Conservation (phyloP, 2,888 invertebrate species). For the Drosophila mettleri region DNA sequence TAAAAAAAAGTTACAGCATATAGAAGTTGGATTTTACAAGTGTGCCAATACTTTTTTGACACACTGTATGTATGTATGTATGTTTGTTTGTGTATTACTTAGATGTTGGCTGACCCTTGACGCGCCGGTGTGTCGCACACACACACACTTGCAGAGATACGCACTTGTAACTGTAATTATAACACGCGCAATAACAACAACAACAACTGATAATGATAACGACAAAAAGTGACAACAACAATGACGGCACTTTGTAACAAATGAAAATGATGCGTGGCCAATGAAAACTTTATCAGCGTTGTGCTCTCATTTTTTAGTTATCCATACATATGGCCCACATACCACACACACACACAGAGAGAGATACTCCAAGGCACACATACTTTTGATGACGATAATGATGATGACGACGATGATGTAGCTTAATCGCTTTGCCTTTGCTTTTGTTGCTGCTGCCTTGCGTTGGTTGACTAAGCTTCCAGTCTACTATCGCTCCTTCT, state of each 20-base stretch:
- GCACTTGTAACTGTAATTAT: slow-evolving; percentile 56
- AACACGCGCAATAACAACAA: slow-evolving; percentile 30
- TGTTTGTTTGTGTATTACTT: slow-evolving; percentile 3
- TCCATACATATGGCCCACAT: slow-evolving; percentile 53
- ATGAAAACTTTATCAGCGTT: slow-evolving; percentile 64
- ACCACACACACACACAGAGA: slow-evolving; percentile 21
- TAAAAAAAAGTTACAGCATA: too few relatives aligned
- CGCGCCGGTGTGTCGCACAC: slow-evolving; percentile 18
- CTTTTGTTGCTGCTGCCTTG: slow-evolving; percentile 17
- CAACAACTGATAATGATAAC: slow-evolving; percentile 42
- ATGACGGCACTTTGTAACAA: slow-evolving; percentile 49
- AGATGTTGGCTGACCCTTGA: slow-evolving; percentile 22
- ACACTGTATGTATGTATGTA: not conserved
- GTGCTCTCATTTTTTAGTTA: slow-evolving; percentile 51
- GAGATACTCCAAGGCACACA: slow-evolving; percentile 6
- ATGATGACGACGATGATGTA: slow-evolving; percentile 48
- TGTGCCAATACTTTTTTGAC: too few relatives aligned
- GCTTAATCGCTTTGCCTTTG: slow-evolving; percentile 48
- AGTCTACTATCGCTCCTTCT: slow-evolving; percentile 18
- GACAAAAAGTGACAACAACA: slow-evolving; percentile 34
- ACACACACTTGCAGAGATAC: slow-evolving; percentile 16
- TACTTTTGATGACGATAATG: slow-evolving; percentile 22
- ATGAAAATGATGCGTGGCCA: slow-evolving; percentile 56
- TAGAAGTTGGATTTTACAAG: too few relatives aligned
- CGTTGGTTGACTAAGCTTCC: slow-evolving; percentile 45